Evolutionary conservation across 2,888 invertebrate genomes (phyloP).

Genomic region (Scrobipalpa atriplicella): DNA sequence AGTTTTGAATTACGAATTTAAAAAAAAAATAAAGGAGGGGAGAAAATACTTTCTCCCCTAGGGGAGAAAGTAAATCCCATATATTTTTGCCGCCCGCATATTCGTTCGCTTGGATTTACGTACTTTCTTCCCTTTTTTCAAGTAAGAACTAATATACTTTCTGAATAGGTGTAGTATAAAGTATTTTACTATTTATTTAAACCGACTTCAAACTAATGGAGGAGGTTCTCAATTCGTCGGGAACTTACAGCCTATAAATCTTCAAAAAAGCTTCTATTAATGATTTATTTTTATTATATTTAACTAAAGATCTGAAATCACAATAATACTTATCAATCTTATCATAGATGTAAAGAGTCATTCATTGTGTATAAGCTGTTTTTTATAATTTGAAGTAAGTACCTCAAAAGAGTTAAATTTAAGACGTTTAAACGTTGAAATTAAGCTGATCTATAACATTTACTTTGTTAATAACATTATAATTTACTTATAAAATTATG

Average conservation of each 20-base stretch:
- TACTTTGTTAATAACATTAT: not conserved
- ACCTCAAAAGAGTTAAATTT: not conserved
- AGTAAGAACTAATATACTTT: too few relatives aligned
- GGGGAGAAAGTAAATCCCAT: too few relatives aligned
- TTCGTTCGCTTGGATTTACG: too few relatives aligned
- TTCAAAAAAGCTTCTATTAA: not conserved
- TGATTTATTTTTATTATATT: not conserved
- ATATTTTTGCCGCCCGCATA: too few relatives aligned
- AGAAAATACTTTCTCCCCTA: too few relatives aligned
- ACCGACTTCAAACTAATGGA: too few relatives aligned
- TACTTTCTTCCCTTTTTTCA: too few relatives aligned
- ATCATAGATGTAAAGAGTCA: constrained; percentile 11
- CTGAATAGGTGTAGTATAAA: too few relatives aligned
- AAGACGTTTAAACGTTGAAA: not conserved
- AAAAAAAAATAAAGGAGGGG: too few relatives aligned
- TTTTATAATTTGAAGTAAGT: not conserved
- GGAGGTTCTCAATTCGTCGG: too few relatives aligned
- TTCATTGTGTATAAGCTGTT: constrained; percentile 19
- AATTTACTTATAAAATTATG: not conserved
- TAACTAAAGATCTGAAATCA: constrained; percentile 24
- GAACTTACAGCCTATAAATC: not conserved
- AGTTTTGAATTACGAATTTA: too few relatives aligned
- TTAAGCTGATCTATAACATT: not conserved
- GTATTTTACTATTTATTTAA: not conserved
- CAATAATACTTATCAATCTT: constrained; percentile 9